phyloP scores from a whole-genome alignment of 2,888 invertebrate species.

The Limnephilus auricula region DNA sequence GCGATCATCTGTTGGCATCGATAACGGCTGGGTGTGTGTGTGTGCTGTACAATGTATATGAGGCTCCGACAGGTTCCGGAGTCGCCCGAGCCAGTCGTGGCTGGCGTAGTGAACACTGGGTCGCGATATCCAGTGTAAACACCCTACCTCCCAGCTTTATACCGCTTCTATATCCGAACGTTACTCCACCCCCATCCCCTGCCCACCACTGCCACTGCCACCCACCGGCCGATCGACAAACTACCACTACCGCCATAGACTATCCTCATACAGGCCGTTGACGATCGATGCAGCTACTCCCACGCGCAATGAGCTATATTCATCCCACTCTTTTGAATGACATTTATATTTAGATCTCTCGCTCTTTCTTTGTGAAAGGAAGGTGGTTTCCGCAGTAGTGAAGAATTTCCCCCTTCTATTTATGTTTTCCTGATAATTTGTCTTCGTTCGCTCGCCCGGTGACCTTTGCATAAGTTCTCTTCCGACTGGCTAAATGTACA shows the following conservation, averaged over 20 bases:
- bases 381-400: slow-evolving; percentile 44
- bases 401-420: slow-evolving; percentile 62
- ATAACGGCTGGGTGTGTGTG: not conserved
- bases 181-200: slow-evolving; percentile 37
- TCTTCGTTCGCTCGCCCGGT: slow-evolving; percentile 31
- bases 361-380: slow-evolving; percentile 40
- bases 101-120: not conserved
- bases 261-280: slow-evolving; percentile 43
- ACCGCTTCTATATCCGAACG: slow-evolving; percentile 46
- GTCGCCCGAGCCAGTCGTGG: slow-evolving; percentile 44
- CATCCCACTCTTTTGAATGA: slow-evolving; percentile 48
- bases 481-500: not conserved
- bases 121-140: slow-evolving; percentile 32
- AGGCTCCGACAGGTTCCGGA: slow-evolving; percentile 12
- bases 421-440: slow-evolving; percentile 51
- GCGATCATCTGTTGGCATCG: not conserved
- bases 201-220: slow-evolving; percentile 18
- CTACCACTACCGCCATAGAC: slow-evolving; percentile 9
- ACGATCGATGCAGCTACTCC: slow-evolving; percentile 64
- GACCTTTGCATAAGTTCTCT: slow-evolving; percentile 40
- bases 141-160: slow-evolving; percentile 38
- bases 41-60: not conserved
- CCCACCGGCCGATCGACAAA: slow-evolving; percentile 40
- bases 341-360: slow-evolving; percentile 25
- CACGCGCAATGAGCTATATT: slow-evolving; percentile 69